Base-by-base conservation (phyloP, 1,140 invertebrate genomes). In the Sesamia nonagrioides region DNA sequence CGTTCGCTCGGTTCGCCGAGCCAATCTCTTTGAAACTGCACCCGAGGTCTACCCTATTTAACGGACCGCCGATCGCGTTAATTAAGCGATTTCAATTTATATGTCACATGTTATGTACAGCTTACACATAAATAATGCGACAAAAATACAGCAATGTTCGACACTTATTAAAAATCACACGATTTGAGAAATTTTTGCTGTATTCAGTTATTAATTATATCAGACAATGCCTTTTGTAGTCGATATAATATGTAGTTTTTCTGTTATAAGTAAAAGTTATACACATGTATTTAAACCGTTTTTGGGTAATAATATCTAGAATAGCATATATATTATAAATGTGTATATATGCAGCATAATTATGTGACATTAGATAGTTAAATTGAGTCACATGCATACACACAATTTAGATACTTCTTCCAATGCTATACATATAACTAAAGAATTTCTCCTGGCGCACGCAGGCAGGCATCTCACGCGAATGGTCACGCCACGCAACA, bases 1-100 rank as follows among this genome's bases (percentile, higher is more conserved):
- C 75, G 77, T 37, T 76, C 61, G 45, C 33, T 77, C 81, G 77
- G 73, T 78, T 75, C 71, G 79, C 83, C 82, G 82, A 82, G 80
- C 81, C 89, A 86, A 90, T 91, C 88, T 91, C 87, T 90, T 89
- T 92, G 86, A 89, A 90, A 91, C 83, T 88, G 88, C 85, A 88
- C 82, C 82, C 82, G 86, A 84, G 84, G 82, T 87, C 78, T 85
- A 86, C 84, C 84, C 87, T 84, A 88, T 90, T 90, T 90, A 87
- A 92, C 90, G 90, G 90, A 82, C 88, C 91, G 87, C 83, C 86
- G 85, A 83, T 82, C 86, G 69, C 83, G 86, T 91, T 94, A 92
- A 94, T 94, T 92, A 92, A 91, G 81, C 86, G 78, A 87, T 87
- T 87, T 83, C 75, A 80, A 82, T 77, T 75, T 66, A 58, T 68